Evolutionary conservation across 2,797 vertebrate genomes (phyloP).

Genomic region (Coreius guichenoti): DNA sequence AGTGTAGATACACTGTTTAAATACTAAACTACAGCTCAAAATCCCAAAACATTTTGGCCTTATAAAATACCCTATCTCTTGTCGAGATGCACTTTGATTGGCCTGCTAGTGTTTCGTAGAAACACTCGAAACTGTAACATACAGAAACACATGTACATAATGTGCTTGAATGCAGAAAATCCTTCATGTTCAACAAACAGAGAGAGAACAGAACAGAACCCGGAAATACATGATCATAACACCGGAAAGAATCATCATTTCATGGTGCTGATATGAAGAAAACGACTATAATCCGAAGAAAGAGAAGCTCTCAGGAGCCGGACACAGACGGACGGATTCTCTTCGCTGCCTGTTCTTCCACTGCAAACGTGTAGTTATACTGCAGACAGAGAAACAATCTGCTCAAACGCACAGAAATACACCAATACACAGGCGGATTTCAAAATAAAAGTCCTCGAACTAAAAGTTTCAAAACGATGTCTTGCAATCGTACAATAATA

Average conservation of each 20-base stretch:
- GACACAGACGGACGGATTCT: slow-evolving; percentile 66
- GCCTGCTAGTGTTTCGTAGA: not conserved
- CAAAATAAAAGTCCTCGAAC: slow-evolving; percentile 14
- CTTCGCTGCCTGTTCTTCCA: slow-evolving; percentile 78
- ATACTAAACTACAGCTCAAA: slow-evolving; percentile 13
- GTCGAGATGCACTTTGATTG: not conserved
- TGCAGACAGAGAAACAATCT: slow-evolving; percentile 52
- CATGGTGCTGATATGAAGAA: not conserved
- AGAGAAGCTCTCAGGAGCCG: not conserved
- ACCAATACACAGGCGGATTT: not conserved
- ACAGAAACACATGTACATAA: not conserved
- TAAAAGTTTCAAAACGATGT: too few species aligned
- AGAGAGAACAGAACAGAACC: not conserved
- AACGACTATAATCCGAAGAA: not conserved
- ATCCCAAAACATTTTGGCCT: not conserved
- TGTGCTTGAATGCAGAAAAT: slow-evolving; percentile 4
- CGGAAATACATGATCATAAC: not conserved
- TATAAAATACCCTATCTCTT: not conserved
- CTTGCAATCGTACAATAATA: not conserved
- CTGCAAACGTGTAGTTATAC: slow-evolving; percentile 80
- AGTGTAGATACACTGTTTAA: not conserved
- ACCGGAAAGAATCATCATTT: not conserved
- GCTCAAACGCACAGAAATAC: not conserved
- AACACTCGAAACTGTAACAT: not conserved
- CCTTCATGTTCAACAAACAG: slow-evolving; percentile 8